phyloP scores from a whole-genome alignment of 2,797 vertebrate genomes.

The Malacoraja senta region DNA sequence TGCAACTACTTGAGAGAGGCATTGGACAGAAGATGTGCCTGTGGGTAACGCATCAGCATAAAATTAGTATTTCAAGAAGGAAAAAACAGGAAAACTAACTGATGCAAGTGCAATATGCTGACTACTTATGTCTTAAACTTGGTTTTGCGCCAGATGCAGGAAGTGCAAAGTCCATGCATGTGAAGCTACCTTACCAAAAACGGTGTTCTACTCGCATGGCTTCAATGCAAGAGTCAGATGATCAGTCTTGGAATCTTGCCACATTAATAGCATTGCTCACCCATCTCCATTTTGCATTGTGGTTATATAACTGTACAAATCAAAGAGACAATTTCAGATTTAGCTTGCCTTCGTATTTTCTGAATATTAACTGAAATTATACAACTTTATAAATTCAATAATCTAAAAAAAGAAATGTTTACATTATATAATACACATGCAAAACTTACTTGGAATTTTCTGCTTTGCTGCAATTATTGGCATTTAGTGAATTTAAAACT shows the following conservation, averaged over 20 bases:
- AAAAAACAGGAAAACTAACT: neutral
- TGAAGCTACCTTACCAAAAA: neutral
- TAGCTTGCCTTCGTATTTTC: neutral
- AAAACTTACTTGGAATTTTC: slow-evolving; percentile 43
- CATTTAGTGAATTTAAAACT: slow-evolving; percentile 2
- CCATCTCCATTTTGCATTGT: neutral
- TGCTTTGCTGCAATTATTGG: slow-evolving; percentile 63
- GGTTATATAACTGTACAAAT: neutral
- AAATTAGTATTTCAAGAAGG: neutral
- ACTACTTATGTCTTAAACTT: slow-evolving; percentile 4
- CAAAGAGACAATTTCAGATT: neutral
- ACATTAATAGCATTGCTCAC: neutral
- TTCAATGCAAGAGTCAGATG: neutral
- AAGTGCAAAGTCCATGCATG: neutral
- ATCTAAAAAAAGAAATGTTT: neutral
- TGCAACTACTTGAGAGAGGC: neutral
- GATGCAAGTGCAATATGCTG: neutral
- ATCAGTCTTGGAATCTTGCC: neutral
- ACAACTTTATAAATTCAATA: slow-evolving; percentile 5
- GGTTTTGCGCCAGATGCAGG: neutral
- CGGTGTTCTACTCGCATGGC: neutral
- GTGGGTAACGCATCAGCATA: neutral
- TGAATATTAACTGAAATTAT: neutral
- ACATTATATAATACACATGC: slow-evolving; percentile 47
- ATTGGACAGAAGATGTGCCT: neutral